Evolutionary conservation across 2,113 vertebrate species (phyloP).

Genomic region (Lathamus discolor): DNA sequence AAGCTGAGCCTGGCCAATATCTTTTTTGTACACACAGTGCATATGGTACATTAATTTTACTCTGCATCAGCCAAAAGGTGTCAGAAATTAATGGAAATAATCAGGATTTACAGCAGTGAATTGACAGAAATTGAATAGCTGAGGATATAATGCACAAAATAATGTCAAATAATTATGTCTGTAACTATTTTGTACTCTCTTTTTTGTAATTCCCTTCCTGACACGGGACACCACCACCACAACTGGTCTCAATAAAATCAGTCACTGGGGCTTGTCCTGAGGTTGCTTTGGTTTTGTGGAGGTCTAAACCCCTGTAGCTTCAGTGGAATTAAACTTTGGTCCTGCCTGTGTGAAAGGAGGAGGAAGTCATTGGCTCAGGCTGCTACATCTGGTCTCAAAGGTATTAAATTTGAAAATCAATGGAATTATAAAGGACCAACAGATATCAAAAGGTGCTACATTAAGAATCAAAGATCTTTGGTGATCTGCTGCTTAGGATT

Average conservation of each 20-base stretch:
- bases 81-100: background rate
- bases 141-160: background rate
- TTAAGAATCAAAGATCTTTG: background rate
- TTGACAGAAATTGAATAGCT: background rate
- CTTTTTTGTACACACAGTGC: background rate
- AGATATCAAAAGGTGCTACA: background rate
- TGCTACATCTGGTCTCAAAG: background rate
- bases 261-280: background rate
- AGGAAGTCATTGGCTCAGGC: background rate
- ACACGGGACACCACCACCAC: background rate
- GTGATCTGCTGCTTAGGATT: background rate
- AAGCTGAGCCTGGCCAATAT: slow-evolving; percentile 3
- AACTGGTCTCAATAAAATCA: background rate
- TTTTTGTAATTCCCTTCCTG: background rate
- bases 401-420: background rate
- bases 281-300: background rate
- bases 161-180: background rate
- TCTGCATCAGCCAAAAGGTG: background rate
- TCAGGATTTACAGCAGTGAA: background rate
- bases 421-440: background rate
- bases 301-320: background rate
- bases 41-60: background rate
- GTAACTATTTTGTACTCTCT: background rate
- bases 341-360: background rate
- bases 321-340: background rate